Conservation (phyloP, 2,797 vertebrate genomes). For the Gambusia yucatana region DNA sequence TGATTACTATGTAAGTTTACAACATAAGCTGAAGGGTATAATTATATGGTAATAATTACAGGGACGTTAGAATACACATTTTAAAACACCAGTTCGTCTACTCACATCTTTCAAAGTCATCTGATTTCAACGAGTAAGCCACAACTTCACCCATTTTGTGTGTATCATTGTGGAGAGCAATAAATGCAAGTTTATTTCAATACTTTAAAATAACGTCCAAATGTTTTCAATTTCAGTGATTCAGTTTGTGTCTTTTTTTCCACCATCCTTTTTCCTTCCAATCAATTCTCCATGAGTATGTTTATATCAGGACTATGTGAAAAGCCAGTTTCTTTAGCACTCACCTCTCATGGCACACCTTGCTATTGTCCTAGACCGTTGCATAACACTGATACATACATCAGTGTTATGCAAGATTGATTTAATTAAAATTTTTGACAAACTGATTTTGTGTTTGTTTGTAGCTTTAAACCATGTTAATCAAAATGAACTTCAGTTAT, state of each 20-base stretch:
- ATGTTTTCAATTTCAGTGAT: neutral
- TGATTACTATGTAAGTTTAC: neutral
- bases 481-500: neutral
- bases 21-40: conserved; percentile 15
- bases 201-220: neutral
- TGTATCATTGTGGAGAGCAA: neutral
- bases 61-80: conserved; percentile 13
- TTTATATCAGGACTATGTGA: neutral
- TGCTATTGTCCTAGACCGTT: neutral
- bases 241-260: neutral
- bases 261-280: neutral
- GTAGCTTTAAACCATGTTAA: neutral
- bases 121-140: conserved; percentile 43
- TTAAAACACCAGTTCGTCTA: conserved; percentile 16
- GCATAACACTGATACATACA: neutral
- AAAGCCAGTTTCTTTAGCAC: neutral
- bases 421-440: neutral
- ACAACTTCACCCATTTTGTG: conserved; percentile 10
- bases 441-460: neutral
- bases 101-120: conserved; percentile 42
- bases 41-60: conserved; percentile 18
- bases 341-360: neutral
- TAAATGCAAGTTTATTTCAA: neutral
- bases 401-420: neutral
- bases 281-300: neutral